A percentile compares a stretch with the other conserved stretches of the same genome.
phyloP scores from a whole-genome alignment of 2,797 vertebrate genomes.

The Echeneis naucrates region DNA sequence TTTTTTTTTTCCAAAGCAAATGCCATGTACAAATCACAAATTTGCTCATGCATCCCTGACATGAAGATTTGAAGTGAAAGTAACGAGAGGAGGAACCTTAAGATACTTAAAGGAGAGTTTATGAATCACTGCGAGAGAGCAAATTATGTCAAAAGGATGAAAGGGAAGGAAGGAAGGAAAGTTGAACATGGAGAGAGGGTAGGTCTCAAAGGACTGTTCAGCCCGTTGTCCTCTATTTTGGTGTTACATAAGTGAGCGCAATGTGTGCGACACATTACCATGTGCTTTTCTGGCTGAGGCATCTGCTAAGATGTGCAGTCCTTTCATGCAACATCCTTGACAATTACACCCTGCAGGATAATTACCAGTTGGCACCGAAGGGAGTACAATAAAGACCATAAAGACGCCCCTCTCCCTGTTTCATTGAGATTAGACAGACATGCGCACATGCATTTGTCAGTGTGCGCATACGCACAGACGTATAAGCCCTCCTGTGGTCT shows the following conservation, averaged over 20 bases:
- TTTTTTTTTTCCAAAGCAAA: conserved; percentile 22
- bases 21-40: conserved; percentile 54
- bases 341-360: conserved; percentile 70
- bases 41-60: conserved; percentile 27
- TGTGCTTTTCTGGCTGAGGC: conserved; percentile 50
- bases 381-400: conserved; percentile 65
- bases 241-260: conserved; percentile 21
- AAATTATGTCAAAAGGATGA: conserved; percentile 27
- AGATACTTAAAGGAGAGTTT: neutral
- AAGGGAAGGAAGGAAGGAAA: conserved; percentile 2
- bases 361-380: conserved; percentile 68
- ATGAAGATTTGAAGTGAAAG: conserved; percentile 21
- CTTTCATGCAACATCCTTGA: conserved; percentile 66
- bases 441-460: conserved; percentile 7
- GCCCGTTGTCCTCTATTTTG: conserved; percentile 8
- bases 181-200: conserved; percentile 12
- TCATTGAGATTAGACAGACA: conserved; percentile 32
- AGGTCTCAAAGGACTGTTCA: neutral
- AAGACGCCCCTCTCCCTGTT: conserved; percentile 48
- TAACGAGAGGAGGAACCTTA: neutral
- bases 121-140: neutral
- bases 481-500: conserved; percentile 38
- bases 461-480: conserved; percentile 26
- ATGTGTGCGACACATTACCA: conserved; percentile 34
- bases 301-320: conserved; percentile 68